Base-by-base conservation (phyloP, 2,888 invertebrate species). In the Cenopis cana region DNA sequence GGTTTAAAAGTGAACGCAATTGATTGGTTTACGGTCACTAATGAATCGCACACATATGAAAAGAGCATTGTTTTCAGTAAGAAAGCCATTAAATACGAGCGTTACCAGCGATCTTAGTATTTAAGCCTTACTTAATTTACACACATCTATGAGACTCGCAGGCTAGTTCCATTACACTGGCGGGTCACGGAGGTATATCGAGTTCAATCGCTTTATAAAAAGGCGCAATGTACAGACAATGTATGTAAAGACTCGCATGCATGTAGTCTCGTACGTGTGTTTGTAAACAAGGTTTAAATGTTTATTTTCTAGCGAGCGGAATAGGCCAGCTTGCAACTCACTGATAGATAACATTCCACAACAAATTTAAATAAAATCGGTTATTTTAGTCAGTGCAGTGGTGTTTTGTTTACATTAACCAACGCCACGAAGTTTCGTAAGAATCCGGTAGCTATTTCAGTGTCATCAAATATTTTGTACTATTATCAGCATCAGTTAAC, bases 361-460 rank as follows among this genome's bases (percentile, higher is more conserved):
- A 46, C 46, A 9, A 50, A 50, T 50, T 18, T 10, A 50, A 50
- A 50, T 50, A 18, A 50, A 36, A 33, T 33, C 33, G 8, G 17
- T 11, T 61, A 49, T 38, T 54, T 64, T 20, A 1, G n/a, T 20
- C 20, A 38, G 52, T 20, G 50, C 50, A 12, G 17, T 50, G 52
- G 12, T 14, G 20, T 54, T 62, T 62, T 52, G 52, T 52, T 62
- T 50, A 54, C 64, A 8, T 52, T 20, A 46, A 3, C 54, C 29
- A 24, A 9, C 59, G 24, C 52, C 18, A 52, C 54, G 38, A 38
- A 38, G 56, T 64, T 69, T 50, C 69, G 64, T 64, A 57, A 69
- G 24, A 41, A 62, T 10, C 50, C 3, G 64, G 9, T 36, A 62
- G 50, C 24, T 64, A 55, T 68, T 61, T 68, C 64, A 36, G 56